Evolutionary conservation across 35 echinoderm and acorn worm species (phyloP), one percentile per base, ranked within the genome.

Genomic region (Amphiura filiformis): DNA sequence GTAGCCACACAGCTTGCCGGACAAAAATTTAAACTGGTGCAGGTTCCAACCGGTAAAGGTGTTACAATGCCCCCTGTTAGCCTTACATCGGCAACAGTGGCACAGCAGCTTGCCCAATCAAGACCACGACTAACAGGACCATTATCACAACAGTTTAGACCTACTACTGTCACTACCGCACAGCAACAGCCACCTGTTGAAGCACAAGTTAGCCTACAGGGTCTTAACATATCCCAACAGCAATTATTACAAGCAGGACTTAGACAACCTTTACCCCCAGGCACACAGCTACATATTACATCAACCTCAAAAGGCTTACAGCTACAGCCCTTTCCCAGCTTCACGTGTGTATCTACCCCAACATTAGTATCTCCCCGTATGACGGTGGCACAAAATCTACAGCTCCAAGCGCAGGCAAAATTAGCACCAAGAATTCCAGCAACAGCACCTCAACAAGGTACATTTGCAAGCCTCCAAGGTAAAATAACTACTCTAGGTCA

Each of bases 401-500:
- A 80, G 31, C 35, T 86, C 36, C 91, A 86, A 52, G 49, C 81
- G 13, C 36, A 39, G n/a, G 61, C 77, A 30, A 75, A 76, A 41
- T 92, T 85, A 32, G 44, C 83, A 9, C 83, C 83, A 20, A 75
- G 83, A 40, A 85, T 85, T 22, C 83, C 83, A 32, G 33, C 64
- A 14, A 61, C 57, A 56, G 88, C 37, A 82, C 75, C 41, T 31
- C 49, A 39, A 79, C 79, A 77, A 38, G 65, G 70, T 35, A 32
- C 35, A 34, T 75, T 39, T 64, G 41, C 41, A 34, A 52, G 33
- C 34, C 76, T 82, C 18, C 78, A 82, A 57, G 78, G 52, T 15
- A 82, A 82, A 36, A 85, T 85, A 38, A 91, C 82, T 33, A 91
- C 89, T 31, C 52, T 91, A 22, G 89, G 89, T 49, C 89, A 91